Evolutionary conservation across 2,113 vertebrate genomes (phyloP), one percentile per base, ranked within the genome.

Genomic region (Craseonycteris thonglongyai): DNA sequence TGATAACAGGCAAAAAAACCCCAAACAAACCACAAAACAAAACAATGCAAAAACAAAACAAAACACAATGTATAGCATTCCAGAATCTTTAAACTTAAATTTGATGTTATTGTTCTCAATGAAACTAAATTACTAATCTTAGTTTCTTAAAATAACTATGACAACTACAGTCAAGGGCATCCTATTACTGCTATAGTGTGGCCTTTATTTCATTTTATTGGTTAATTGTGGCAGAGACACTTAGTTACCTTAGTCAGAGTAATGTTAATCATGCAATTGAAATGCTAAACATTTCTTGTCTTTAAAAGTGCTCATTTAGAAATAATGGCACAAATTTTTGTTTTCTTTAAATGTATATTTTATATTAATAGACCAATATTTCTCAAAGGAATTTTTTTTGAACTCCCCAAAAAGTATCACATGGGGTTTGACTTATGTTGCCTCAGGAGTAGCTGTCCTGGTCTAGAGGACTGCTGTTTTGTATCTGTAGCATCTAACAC

Each of bases 221-320:
- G 16, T 63, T 51, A 95, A 76, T 66, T 11, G 35, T 51, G 30
- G 28, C 30, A 87, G 33, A 18, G 7, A 35, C 2, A 38, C 49
- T 93, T 90, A 59, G 14, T 90, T 59, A 75, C 26, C 14, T 63
- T 78, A 58, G 7, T 66, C 24, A 78, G 40, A 88, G 15, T 68
- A 13, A 54, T 61, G 6, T 21, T 68, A 84, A 38, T 69, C 3
- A 80, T 33, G 3, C 7, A n/a, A 45, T 24, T 56, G 5, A 88
- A 85, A 68, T 56, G 40, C 14, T 71, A 72, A 88, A 68, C 51
- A 45, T 10, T 35, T 92, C 13, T 33, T 10, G 1, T 42, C 19
- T 87, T 54, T 90, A 74, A 75, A 42, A 54, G 19, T 59, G 80
- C 92, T 35, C 79, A 71, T 71, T 93, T 83, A 74, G 54, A 49